Conservation (phyloP, 2,113 vertebrate species). For the Meleagris gallopavo region DNA sequence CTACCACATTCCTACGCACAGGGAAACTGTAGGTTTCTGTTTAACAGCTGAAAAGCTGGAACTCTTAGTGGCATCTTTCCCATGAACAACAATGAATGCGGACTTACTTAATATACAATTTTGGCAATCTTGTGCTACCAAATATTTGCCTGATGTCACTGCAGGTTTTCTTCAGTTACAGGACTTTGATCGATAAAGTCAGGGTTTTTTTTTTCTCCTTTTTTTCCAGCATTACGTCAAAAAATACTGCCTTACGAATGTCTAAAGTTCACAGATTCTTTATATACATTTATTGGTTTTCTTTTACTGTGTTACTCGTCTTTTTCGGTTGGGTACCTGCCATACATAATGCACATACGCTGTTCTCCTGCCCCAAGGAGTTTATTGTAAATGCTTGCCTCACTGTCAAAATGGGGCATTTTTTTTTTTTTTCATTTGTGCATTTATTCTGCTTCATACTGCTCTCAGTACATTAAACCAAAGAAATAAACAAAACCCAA, state of each 20-base stretch:
- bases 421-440: not conserved
- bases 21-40: not conserved
- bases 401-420: not conserved
- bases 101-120: not conserved
- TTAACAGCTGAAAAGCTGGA: not conserved
- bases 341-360: not conserved
- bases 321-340: not conserved
- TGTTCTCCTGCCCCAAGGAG: not conserved
- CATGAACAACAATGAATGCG: not conserved
- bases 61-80: not conserved
- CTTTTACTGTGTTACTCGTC: not conserved
- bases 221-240: not conserved
- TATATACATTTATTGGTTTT: not conserved
- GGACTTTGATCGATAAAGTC: not conserved
- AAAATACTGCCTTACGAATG: not conserved
- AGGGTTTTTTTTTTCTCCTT: accelerated
- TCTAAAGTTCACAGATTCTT: not conserved
- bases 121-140: not conserved
- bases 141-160: not conserved
- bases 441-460: not conserved
- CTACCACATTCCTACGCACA: not conserved
- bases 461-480: not conserved
- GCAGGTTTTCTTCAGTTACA: not conserved
- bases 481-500: not conserved
- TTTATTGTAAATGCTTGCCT: not conserved